Evolutionary conservation across 2,888 invertebrate species (phyloP), one percentile per base, ranked within the genome.

Genomic region (Arenicola marina): DNA sequence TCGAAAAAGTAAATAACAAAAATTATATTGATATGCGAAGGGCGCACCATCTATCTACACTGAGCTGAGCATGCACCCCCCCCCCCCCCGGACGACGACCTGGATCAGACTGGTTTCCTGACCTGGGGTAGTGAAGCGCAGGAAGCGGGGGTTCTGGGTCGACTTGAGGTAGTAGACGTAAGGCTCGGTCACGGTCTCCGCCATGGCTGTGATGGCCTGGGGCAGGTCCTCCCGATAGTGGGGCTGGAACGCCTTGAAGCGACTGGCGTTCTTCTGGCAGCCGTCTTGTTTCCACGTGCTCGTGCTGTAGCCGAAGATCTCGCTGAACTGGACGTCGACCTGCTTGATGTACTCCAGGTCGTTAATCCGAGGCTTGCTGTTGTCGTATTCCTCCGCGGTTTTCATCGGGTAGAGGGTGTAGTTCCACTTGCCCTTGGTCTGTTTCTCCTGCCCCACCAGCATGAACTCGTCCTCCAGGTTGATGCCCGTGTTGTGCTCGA

Each of bases 61-160:
- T n/a, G n/a, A n/a, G n/a, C n/a, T n/a, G n/a, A n/a, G n/a, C n/a
- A n/a, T n/a, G n/a, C n/a, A n/a, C n/a, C n/a, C n/a, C n/a, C n/a
- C n/a, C n/a, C n/a, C n/a, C n/a, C n/a, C n/a, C n/a, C n/a, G n/a
- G n/a, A n/a, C n/a, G n/a, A n/a, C n/a, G n/a, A n/a, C n/a, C n/a
- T n/a, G n/a, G n/a, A n/a, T n/a, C n/a, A n/a, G n/a, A n/a, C n/a
- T n/a, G n/a, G 11, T n/a, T 48, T 11, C n/a, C 38, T 57, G 56
- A 78, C 78, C 75, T 69, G 70, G 71, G n/a, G 78, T 72, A 26
- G 65, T 69, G 51, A 80, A 71, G 48, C 73, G 72, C 57, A 79
- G 74, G 46, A 71, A 70, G 1, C 78, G 78, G 1, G 70, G 67
- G 57, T 65, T 69, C 53, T 32, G 61, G 53, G 56, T 71, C 59